A percentile compares a stretch with the other conserved stretches of the same genome.
Conservation (phyloP, 1,140 invertebrate genomes). For the Zaprionus taronus region DNA sequence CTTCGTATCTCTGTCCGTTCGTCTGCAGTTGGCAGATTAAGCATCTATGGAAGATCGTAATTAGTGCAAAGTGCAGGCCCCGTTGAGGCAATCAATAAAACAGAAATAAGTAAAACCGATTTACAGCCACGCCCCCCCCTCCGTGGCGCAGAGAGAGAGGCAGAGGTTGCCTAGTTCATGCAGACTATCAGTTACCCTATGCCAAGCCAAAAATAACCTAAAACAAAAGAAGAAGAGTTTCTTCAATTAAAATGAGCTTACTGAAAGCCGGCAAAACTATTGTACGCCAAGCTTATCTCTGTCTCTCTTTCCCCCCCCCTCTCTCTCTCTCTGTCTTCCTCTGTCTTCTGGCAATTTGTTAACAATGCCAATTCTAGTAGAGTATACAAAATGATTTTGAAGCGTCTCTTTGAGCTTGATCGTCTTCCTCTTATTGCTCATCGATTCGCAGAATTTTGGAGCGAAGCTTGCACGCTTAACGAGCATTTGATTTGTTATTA, state of each 20-base stretch:
- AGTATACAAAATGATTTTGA: conserved; percentile 26
- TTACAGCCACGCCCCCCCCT: conserved; percentile 40
- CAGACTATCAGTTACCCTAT: not conserved
- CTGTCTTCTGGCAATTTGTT: not conserved
- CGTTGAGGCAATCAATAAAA: conserved; percentile 51
- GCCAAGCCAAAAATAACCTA: not conserved
- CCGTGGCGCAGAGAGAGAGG: not conserved
- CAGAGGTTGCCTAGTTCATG: not conserved
- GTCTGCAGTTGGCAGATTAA: conserved; percentile 6
- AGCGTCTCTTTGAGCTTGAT: conserved; percentile 8
- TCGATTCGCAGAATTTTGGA: conserved; percentile 54
- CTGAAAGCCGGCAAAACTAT: not conserved
- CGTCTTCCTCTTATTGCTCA: conserved; percentile 13
- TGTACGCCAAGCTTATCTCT: too few species aligned
- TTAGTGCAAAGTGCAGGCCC: conserved; percentile 55
- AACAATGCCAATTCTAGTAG: conserved; percentile 6
- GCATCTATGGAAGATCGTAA: conserved; percentile 14
- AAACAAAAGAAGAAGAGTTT: not conserved
- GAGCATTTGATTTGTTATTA: conserved; percentile 74
- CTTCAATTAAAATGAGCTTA: too few species aligned
- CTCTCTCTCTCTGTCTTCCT: not conserved
- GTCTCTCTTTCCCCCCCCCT: too few species aligned
- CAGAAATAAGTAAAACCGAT: conserved; percentile 57
- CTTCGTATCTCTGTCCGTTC: not conserved
- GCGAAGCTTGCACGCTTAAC: conserved; percentile 49